Conservation (phyloP, 2,113 vertebrate species). For the Calidris pygmaea region DNA sequence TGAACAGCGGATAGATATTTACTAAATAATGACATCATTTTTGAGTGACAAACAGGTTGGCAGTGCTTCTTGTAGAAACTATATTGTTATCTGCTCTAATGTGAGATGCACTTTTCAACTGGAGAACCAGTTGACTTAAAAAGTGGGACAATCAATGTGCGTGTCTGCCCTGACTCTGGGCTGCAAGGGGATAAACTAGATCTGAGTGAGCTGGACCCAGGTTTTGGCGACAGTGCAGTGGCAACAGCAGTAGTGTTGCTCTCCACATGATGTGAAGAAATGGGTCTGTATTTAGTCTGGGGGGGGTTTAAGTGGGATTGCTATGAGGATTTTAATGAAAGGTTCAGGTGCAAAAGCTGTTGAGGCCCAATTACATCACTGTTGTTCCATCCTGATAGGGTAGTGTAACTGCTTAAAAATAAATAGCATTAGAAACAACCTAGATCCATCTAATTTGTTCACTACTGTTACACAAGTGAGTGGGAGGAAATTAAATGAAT, state of each 20-base stretch:
- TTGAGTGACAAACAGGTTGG: not conserved
- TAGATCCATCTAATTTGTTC: not conserved
- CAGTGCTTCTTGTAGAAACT: not conserved
- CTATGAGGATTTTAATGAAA: not conserved
- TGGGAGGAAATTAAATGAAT: not conserved
- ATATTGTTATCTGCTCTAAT: not conserved
- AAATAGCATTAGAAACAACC: not conserved
- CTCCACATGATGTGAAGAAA: not conserved
- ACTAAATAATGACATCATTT: not conserved
- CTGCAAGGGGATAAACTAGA: not conserved
- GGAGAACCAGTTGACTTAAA: not conserved
- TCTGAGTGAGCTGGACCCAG: not conserved
- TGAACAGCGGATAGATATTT: not conserved
- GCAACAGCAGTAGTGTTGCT: not conserved
- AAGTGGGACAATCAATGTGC: not conserved
- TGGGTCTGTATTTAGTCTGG: not conserved
- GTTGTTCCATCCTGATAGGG: not conserved
- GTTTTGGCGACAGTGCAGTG: not conserved
- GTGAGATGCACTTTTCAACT: not conserved
- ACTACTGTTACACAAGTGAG: not conserved
- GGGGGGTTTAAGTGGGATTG: not conserved
- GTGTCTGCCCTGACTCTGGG: not conserved
- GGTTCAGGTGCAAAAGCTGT: not conserved
- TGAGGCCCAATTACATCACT: not conserved
- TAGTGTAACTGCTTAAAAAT: not conserved